Evolutionary conservation across 2,888 invertebrate genomes (phyloP), one percentile per base, ranked within the genome.

Genomic region (Elegia similella): DNA sequence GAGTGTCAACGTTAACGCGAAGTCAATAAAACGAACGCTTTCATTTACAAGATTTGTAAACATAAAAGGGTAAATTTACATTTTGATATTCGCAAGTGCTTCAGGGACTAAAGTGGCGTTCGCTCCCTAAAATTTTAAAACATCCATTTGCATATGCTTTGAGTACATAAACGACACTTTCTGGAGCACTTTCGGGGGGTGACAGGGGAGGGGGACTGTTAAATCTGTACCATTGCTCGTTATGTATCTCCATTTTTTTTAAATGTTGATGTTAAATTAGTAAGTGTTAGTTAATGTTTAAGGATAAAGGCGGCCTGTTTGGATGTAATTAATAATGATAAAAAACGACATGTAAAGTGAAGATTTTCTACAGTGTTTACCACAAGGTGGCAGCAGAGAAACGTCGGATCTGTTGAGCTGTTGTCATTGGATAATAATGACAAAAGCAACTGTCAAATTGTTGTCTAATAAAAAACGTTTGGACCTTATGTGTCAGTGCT

Each of bases 11-110:
- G 73, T 76, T 72, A 64, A 62, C 68, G 77, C 75, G 76, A 80
- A 84, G 88, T 83, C 88, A 85, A 89, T 89, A 86, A 88, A 88
- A 84, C 79, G 88, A 86, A 84, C 81, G 84, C 84, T 84, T 86
- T 86, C 87, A 91, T 91, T 91, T 89, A 89, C 88, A 86, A 86
- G 85, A 90, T 89, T 91, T 88, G 85, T 84, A 77, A 86, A 90
- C 90, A 89, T 91, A 89, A 91, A 91, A 91, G 90, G 89, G 89
- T 90, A 78, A 84, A 91, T 91, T 91, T 89, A 88, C 91, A 90
- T 90, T 90, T 89, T 90, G 88, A 91, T 91, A 84, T 86, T 87
- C 81, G 83, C 88, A 86, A 90, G 85, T 88, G 89, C 89, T 88
- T 77, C 78, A 71, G 90, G 84, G 89, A 86, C 84, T 82, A 85